Evolutionary conservation across 1,140 invertebrate species (phyloP), one percentile per base, ranked within the genome.

Genomic region (Atta texana): DNA sequence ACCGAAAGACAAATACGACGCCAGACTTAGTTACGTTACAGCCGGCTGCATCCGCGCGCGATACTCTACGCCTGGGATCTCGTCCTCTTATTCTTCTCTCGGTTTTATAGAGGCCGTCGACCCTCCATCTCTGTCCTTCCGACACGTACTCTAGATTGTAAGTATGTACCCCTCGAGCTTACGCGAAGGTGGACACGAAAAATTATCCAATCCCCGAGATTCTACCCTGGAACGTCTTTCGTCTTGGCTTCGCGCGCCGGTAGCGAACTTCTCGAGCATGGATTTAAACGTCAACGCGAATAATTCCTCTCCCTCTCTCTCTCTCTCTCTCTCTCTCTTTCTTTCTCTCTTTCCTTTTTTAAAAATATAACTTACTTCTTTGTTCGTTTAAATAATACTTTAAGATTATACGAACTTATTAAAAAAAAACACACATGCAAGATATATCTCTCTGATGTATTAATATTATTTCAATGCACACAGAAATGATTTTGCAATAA

Each of bases 151-250:
- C 55, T 61, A 74, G 72, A 66, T 76, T 85, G 82, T 78, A 85
- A 76, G 74, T 85, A 77, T 59, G 82, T 64, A 66, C 44, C 24
- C 49, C 4, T 31, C 74, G 61, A 68, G 82, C 74, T 64, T 85
- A 68, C 82, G 49, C 82, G 49, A 78, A 76, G 31, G 74, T 78
- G 75, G 82, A 76, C 82, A 82, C 86, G 88, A 89, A 89, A 89
- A 88, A 89, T 89, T 88, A 89, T 89, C 88, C 88, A 89, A 88
- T 88, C 80, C 71, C 64, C 72, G 66, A 81, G 66, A 81, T 88
- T 85, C 75, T 28, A 39, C 12, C 55, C 61, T 24, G 49, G 59
- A 84, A 88, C 39, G 61, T n/a, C 31, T 55, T 88, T 84, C 63
- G 57, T 64, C 68, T 87, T 88, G 31, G 44, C 12, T 66, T 28